Evolutionary conservation across 2,113 vertebrate genomes (phyloP), one percentile per base, ranked within the genome.

Genomic region (Rhinolophus sinicus): DNA sequence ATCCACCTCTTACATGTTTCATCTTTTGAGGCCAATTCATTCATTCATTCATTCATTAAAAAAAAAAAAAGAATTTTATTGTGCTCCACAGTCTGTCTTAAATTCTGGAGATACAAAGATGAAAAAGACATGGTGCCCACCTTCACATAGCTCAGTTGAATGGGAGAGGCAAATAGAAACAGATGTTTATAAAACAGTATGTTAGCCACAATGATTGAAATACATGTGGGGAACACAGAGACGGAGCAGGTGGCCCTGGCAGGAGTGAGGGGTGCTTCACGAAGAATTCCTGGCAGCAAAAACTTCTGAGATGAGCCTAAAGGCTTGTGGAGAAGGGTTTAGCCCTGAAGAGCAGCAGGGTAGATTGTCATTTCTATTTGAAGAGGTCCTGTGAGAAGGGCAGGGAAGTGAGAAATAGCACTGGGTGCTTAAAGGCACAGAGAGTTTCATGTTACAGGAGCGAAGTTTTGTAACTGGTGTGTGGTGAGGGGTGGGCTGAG

Each of bases 31-130:
- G 40, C 21, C 60, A 50, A n/a, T 38, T 70, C 62, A 56, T 56
- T 62, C 19, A 76, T 30, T n/a, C 19, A 88, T 28, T 40, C 19
- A 77, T 21, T 64, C 60, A 93, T 97, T 84, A 10, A 28, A 90
- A 80, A 81, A 85, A 64, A 80, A 11, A 38, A 10, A 30, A 14
- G 13, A 70, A 30, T 83, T 54, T 22, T 97, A 6, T 89, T 80
- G 35, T 60, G 35, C 18, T 21, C 30, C 28, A 1, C 9, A 1
- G 6, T 60, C 76, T 88, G 12, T 30, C 70, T 91, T 22, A 90
- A 38, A 38, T 26, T 40, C 54, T 15, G 7, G 64, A 84, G 13
- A 80, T 19, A 62, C 3, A 21, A 52, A 86, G 54, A n/a, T 69
- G 69, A 40, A 70, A 33, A 85, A 72, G 47, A 3, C 40, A 10